phyloP scores from a whole-genome alignment of 2,797 vertebrate genomes.

The Babyrousa celebensis region DNA sequence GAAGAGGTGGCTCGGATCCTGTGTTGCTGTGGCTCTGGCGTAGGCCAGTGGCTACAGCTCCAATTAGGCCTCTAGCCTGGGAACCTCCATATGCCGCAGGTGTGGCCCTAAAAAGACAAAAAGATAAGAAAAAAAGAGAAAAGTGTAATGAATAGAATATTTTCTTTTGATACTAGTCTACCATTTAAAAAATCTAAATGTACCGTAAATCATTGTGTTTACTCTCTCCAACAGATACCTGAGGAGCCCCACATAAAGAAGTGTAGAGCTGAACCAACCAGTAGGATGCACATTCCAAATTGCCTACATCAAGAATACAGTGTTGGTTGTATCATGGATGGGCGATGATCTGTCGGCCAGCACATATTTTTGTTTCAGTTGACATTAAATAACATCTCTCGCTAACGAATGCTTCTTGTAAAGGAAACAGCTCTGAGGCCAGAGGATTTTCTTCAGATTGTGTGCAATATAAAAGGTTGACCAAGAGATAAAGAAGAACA shows the following conservation, averaged over 20 bases:
- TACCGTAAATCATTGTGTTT: conserved; percentile 78
- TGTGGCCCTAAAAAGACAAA: too few relatives aligned
- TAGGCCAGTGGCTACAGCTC: too few relatives aligned
- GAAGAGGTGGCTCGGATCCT: too few relatives aligned
- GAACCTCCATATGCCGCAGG: too few relatives aligned
- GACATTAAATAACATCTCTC: conserved; percentile 72
- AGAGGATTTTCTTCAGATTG: conserved; percentile 73
- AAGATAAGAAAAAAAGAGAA: neutral
- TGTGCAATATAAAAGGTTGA: conserved; percentile 79
- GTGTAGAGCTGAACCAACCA: conserved; percentile 71
- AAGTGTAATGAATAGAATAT: neutral
- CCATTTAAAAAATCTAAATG: conserved; percentile 35
- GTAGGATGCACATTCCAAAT: conserved; percentile 70
- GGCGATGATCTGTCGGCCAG: conserved; percentile 76
- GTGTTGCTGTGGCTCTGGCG: too few relatives aligned
- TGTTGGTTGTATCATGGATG: conserved; percentile 22
- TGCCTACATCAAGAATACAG: neutral
- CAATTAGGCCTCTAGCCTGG: too few relatives aligned
- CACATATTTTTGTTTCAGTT: conserved; percentile 69
- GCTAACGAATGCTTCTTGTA: conserved; percentile 82
- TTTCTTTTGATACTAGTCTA: conserved; percentile 15
- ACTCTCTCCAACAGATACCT: conserved; percentile 87
- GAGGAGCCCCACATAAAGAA: conserved; percentile 83
- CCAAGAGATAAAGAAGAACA: conserved; percentile 73
- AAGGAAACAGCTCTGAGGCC: conserved; percentile 79